Evolutionary conservation across 2,797 vertebrate genomes (phyloP), one percentile per base, ranked within the genome.

Genomic region (Lagocephalus sceleratus): DNA sequence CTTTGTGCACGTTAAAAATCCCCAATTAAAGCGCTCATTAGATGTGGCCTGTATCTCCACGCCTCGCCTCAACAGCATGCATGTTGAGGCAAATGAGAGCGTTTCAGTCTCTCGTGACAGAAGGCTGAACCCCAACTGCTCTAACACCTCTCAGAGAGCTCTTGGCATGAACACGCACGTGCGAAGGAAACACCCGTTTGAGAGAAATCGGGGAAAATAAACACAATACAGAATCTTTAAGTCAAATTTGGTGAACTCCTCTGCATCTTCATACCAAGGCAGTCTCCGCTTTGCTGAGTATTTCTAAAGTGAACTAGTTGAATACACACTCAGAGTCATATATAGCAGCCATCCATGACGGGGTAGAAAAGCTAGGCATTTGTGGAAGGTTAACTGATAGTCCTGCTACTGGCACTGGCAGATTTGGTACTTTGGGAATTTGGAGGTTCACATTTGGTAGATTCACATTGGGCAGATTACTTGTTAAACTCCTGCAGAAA

Each of bases 241-340:
- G 12, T 23, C 14, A 15, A 17, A n/a, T n/a, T 42, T 42, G 40
- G 8, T 8, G 2, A 14, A 20, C 15, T 40, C 14, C 40, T 41
- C 42, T 89, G 84, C 93, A 95, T 95, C 94, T 96, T 94, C 95
- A 95, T 97, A 95, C 95, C 95, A 97, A 96, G 94, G 92, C 91
- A 79, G 88, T 90, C 80, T 80, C 79, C 83, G 87, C 88, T 91
- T 35, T 90, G 71, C 86, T 91, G 90, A 92, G 90, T 79, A 93
- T 86, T 91, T 94, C 94, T 97, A 92, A 91, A 91, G 92, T 92
- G 55, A 96, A 95, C 94, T 94, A 92, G 75, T 89, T 89, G 89
- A 98, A 99, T 99, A 99, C 97, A 99, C 97, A 99, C 97, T 99
- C 97, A 89, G 96, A 96, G 94, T 99, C 97, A 97, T 98, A 98